Evolutionary conservation across 1,140 invertebrate species (phyloP), one percentile per base, ranked within the genome.

Genomic region (Cataglyphis hispanica): DNA sequence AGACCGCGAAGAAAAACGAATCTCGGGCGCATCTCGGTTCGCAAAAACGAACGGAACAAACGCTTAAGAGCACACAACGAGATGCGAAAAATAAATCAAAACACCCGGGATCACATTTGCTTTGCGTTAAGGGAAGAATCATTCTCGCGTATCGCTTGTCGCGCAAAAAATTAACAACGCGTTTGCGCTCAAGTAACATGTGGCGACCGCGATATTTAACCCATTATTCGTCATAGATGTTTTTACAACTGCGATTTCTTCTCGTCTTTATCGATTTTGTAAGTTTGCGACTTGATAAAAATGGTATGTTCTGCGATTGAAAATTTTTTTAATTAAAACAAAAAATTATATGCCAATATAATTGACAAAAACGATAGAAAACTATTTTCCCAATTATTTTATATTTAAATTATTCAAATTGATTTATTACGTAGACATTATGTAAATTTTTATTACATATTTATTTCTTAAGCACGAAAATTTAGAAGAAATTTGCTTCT

Each of bases 1-100:
- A 60, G 66, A 60, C 61, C 69, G 76, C 75, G 46, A 61, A 86
- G 74, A 85, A 78, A 74, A 77, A 88, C 85, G 88, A 86, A 89
- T 89, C 77, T 63, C n/a, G n/a, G 43, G 61, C 66, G 67, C 43
- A 27, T 56, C 64, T 56, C 64, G 25, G 1, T 16, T 75, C 53
- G 40, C 61, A 43, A 34, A 76, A 86, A 86, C 69, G 80, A 86
- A 72, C 84, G 64, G 78, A 53, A 40, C 31, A 50, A 67, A 61
- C 22, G 58, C 63, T 84, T 84, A 58, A 87, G 58, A 80, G 67
- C 84, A 63, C 75, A 74, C 87, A 74, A 84, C 63, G 56, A 76
- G 60, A 63, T 37, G 53, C 19, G 50, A 74, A 63, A 72, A 72
- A 83, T 83, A 72, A 83, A 83, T 83, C 78, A 83, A 60, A 60